Percentiles rank a stretch among this genome's conserved stretches.
phyloP scores from a whole-genome alignment of 2,888 invertebrate genomes.

The Agriopis marginaria region DNA sequence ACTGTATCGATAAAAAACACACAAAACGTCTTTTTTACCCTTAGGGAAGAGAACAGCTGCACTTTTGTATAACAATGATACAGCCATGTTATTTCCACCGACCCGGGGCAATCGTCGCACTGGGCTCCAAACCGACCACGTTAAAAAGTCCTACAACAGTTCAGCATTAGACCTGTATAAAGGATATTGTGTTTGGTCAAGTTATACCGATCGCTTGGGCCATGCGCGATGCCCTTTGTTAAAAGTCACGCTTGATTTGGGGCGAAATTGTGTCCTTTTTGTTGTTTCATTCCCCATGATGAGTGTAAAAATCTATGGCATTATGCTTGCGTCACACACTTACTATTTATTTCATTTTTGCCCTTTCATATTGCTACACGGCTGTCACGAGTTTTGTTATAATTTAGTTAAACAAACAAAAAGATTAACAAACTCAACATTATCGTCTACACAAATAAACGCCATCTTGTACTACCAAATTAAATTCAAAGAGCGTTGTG shows the following conservation, averaged over 20 bases:
- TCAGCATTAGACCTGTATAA: conserved; percentile 26
- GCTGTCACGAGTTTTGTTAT: conserved; percentile 46
- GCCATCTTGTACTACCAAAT: conserved; percentile 25
- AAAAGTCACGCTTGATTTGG: conserved; percentile 83
- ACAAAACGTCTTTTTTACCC: conserved; percentile 84
- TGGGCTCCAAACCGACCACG: conserved; percentile 61
- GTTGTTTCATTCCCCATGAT: conserved; percentile 78
- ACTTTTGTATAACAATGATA: conserved; percentile 84
- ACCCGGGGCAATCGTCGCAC: conserved; percentile 79
- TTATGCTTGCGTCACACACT: conserved; percentile 52
- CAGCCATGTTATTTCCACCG: conserved; percentile 79
- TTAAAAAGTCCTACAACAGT: conserved; percentile 48
- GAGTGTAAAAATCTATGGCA: conserved; percentile 77
- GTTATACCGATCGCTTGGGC: conserved; percentile 69
- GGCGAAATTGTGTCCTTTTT: conserved; percentile 83
- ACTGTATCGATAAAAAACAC: conserved; percentile 69
- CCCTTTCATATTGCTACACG: conserved; percentile 49
- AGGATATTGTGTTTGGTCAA: conserved; percentile 55
- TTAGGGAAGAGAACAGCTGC: conserved; percentile 83
- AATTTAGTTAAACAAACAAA: background rate
- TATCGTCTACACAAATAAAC: background rate
- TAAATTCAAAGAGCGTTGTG: conserved; percentile 45
- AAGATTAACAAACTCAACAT: too few species aligned
- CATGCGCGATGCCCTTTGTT: conserved; percentile 76
- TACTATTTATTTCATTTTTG: conserved; percentile 13